Conservation (phyloP, 1,140 invertebrate genomes). For the Berghia stephanieae region DNA sequence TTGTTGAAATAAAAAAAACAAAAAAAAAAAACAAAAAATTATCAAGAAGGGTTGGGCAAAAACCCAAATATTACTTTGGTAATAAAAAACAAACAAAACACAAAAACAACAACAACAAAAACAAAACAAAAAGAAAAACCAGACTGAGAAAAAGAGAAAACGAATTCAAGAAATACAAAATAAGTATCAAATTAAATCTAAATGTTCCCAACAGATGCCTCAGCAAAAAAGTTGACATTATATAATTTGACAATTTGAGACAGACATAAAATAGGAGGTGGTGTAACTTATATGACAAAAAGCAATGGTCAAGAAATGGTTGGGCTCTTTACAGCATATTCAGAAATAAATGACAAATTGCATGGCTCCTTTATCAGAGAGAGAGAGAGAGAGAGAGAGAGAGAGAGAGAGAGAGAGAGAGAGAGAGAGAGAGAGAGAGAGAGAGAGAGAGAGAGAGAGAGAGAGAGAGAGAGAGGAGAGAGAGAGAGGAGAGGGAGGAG, state of each 20-base stretch:
- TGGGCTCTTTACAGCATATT: too few species aligned
- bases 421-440: neutral
- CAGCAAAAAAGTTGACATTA: too few species aligned
- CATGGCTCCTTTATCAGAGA: neutral
- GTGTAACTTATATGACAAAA: too few species aligned
- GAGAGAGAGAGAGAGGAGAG: neutral
- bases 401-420: neutral
- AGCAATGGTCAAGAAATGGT: too few species aligned
- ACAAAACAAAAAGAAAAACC: neutral
- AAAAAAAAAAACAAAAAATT: too few species aligned
- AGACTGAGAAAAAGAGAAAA: neutral
- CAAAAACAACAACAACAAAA: conserved; percentile 10
- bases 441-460: conserved; percentile 4
- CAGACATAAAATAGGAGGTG: too few species aligned
- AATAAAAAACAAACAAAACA: neutral
- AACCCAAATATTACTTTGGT: too few species aligned
- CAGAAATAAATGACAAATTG: neutral
- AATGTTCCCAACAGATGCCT: too few species aligned
- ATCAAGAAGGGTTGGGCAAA: too few species aligned
- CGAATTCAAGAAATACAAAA: neutral
- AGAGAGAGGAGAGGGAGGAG: neutral
- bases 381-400: conserved; percentile 7
- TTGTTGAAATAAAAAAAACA: too few species aligned
- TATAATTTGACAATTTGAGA: too few species aligned
- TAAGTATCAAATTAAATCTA: neutral